Conservation (phyloP, 2,113 vertebrate genomes). For the Deroptyus accipitrinus region DNA sequence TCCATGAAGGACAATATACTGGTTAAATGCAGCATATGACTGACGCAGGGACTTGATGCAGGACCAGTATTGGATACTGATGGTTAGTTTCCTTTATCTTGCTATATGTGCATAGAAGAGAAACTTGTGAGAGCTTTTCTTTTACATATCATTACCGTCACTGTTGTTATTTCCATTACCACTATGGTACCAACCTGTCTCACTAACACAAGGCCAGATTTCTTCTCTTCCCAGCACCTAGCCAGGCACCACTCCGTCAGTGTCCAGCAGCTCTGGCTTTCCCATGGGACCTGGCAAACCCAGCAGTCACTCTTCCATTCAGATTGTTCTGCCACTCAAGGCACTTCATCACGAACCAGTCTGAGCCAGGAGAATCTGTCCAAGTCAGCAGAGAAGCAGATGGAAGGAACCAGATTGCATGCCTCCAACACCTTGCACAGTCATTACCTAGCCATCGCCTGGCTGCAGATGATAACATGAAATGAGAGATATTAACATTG, state of each 20-base stretch:
- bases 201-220: neutral
- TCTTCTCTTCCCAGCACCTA: neutral
- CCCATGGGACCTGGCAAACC: neutral
- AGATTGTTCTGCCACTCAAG: neutral
- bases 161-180: neutral
- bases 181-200: neutral
- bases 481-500: neutral
- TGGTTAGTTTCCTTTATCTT: neutral
- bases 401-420: neutral
- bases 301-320: neutral
- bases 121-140: neutral
- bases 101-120: neutral
- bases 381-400: slow-evolving; percentile 1
- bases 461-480: neutral
- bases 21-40: neutral
- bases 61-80: neutral
- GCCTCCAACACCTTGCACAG: neutral
- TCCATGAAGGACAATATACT: rapidly evolving
- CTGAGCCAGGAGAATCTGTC: neutral
- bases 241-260: neutral
- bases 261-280: neutral
- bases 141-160: neutral
- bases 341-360: neutral
- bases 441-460: neutral
- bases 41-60: neutral